Evolutionary conservation across 2,888 invertebrate genomes (phyloP).

Genomic region (Agriopis marginaria): DNA sequence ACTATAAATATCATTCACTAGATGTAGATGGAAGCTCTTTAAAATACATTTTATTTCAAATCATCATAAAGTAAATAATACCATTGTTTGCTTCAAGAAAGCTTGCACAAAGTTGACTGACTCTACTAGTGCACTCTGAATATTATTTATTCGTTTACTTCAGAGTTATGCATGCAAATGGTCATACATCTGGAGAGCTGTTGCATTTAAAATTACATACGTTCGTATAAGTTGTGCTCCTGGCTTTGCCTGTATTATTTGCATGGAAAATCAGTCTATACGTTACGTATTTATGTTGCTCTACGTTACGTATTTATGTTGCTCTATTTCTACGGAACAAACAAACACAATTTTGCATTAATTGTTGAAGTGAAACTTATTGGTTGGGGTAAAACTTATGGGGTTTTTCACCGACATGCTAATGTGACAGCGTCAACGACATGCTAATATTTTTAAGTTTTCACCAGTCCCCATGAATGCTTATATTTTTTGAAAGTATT

Average conservation of each 20-base stretch:
- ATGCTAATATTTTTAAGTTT: no score
- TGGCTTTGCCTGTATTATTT: not conserved
- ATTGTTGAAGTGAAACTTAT: no score
- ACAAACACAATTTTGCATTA: no score
- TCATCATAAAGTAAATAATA: slow-evolving; percentile 4
- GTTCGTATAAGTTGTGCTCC: not conserved
- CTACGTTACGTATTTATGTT: no score
- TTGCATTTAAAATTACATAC: slow-evolving; percentile 13
- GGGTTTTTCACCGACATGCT: no score
- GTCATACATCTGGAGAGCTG: slow-evolving; percentile 12
- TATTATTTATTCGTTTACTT: slow-evolving; percentile 19
- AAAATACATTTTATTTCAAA: not conserved
- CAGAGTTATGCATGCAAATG: slow-evolving; percentile 18
- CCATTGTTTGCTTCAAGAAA: slow-evolving; percentile 5
- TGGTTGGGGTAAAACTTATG: no score
- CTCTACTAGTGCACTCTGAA: slow-evolving; percentile 16
- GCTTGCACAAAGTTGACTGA: slow-evolving; percentile 13
- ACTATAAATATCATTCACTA: not conserved
- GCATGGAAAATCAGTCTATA: not conserved
- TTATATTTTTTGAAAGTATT: no score
- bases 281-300: no score
- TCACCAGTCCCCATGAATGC: no score
- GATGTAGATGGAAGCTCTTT: not conserved
- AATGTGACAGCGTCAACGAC: no score
- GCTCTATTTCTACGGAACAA: no score